Conservation (phyloP, 2,888 invertebrate genomes). For the Xylocampa areola region DNA sequence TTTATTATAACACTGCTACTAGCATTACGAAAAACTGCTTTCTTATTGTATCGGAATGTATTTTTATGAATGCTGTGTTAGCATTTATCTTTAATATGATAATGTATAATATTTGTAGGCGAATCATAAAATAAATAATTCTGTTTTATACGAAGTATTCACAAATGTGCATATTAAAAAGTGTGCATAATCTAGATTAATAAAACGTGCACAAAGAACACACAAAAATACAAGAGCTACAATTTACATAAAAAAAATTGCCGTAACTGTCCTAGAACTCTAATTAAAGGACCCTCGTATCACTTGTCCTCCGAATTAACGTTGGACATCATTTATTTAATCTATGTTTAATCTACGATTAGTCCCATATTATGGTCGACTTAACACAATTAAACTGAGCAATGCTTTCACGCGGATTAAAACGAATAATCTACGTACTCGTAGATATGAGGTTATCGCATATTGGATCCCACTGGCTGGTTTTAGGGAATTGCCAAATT, state of each 20-base stretch:
- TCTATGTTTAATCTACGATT: constrained; percentile 43
- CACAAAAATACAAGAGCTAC: constrained; percentile 1
- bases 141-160: too few relatives aligned
- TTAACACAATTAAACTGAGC: constrained; percentile 58
- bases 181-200: too few relatives aligned
- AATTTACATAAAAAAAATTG: constrained; percentile 8
- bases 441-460: constrained; percentile 33
- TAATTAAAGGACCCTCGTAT: constrained; percentile 22
- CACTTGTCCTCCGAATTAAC: constrained; percentile 8
- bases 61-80: too few relatives aligned
- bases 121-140: too few relatives aligned
- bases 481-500: constrained; percentile 21
- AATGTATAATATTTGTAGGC: too few relatives aligned
- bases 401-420: constrained; percentile 63
- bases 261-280: constrained; percentile 8
- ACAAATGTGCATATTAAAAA: too few relatives aligned
- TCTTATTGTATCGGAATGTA: too few relatives aligned
- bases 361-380: constrained; percentile 53
- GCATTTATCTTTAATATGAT: too few relatives aligned
- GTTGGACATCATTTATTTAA: constrained; percentile 31
- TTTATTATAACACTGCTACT: too few relatives aligned
- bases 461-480: constrained; percentile 12
- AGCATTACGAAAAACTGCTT: too few relatives aligned
- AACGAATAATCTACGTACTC: constrained; percentile 39
- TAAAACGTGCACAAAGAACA: too few relatives aligned